Evolutionary conservation across 2,888 invertebrate genomes (phyloP), one percentile per base, ranked within the genome.

Genomic region (Cheilosia vernalis): DNA sequence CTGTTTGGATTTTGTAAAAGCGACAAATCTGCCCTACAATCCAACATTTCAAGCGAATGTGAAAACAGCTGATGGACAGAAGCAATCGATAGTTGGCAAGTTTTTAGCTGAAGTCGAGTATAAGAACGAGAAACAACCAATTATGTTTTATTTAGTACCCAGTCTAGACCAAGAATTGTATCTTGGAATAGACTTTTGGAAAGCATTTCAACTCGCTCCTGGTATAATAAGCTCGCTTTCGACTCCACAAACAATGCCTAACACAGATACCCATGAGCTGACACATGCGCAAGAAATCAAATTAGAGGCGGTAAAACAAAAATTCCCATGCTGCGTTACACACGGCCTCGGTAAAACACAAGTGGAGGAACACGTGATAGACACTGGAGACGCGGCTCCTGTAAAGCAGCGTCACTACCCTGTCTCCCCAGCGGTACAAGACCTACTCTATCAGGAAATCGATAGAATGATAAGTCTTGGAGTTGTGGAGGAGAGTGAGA

Each of bases 131-230:
- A 30, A 30, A 6, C 5, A 0, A 40, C n/a, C 6, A 9, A 47
- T 58, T 3, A 17, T 3, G 2, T 55, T 80, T 4, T 80, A 51
- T 30, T 7, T 81, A 4, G 69, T 76, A 1, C 79, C 79, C 0
- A 44, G 56, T 9, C 10, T 87, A 4, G 42, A 55, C 2, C 86
- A 86, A 10, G 37, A 53, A 5, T 2, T 74, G 0, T 87, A 87
- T 30, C 44, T 84, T 10, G 81, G 87, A 0, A 51, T 87, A 1
- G 81, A 87, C 17, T 85, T 87, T 4, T 85, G 78, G 81, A 56
- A 42, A 47, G 19, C 4, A 1, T 87, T 79, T 13, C 24, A 33
- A 15, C 17, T 85, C 1, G 72, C 77, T 10, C 67, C 73, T 0
- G 47, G 73, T 17, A 17, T 78, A 0, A 30, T 78, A 1, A 27